Evolutionary conservation across 1,140 invertebrate genomes (phyloP).

Genomic region (Lineus longissimus): DNA sequence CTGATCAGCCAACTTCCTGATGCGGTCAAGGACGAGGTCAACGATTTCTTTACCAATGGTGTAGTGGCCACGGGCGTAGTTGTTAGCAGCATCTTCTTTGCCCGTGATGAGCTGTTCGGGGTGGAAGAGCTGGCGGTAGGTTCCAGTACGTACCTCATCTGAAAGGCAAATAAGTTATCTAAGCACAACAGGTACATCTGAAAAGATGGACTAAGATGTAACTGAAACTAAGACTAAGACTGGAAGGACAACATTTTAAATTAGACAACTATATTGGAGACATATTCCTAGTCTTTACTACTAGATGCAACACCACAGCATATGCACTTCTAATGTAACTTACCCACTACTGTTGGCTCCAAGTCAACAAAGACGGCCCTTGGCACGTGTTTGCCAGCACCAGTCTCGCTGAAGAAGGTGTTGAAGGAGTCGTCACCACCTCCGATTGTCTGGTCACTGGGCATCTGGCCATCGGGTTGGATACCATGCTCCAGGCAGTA

Average conservation of each 20-base stretch:
- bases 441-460: conserved; percentile 52
- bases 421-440: conserved; percentile 56
- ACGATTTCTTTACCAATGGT: conserved; percentile 87
- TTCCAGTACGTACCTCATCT: conserved; percentile 59
- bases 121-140: conserved; percentile 59
- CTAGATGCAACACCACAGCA: no score
- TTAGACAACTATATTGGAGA: no score
- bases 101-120: conserved; percentile 57
- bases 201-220: no score
- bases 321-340: conserved; percentile 32
- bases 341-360: conserved; percentile 82
- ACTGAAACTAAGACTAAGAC: no score
- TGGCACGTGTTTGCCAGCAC: conserved; percentile 78
- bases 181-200: no score
- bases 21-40: conserved; percentile 73
- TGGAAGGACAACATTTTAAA: no score
- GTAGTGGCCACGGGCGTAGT: conserved; percentile 85
- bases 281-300: no score
- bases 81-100: conserved; percentile 84
- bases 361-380: conserved; percentile 79
- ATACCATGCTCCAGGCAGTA: conserved; percentile 87
- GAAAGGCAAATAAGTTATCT: neutral
- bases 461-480: conserved; percentile 72
- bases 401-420: conserved; percentile 61
- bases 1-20: conserved; percentile 75